A percentile compares a stretch with the other conserved stretches of the same genome.
Conservation (phyloP, 2,113 vertebrate genomes). For the Callipepla californica region DNA sequence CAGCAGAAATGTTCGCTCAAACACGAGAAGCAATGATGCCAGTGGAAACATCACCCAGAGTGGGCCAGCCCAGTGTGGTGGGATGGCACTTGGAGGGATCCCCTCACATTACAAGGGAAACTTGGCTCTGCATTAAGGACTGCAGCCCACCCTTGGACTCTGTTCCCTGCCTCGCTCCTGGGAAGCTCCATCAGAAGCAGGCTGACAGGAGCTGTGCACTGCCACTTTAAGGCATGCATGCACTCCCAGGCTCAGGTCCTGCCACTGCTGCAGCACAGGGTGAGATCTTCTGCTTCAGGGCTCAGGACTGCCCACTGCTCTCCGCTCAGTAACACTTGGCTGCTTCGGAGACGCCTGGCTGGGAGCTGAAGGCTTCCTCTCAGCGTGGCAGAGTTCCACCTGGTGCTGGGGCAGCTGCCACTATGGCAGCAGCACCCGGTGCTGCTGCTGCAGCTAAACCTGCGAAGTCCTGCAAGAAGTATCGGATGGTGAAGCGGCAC, state of each 20-base stretch:
- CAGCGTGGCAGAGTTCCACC: not conserved
- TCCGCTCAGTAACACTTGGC: not conserved
- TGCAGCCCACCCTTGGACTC: not conserved
- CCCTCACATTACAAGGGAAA: not conserved
- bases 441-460: conserved; percentile 56
- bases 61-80: fast-evolving
- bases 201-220: not conserved
- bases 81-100: not conserved
- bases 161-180: fast-evolving
- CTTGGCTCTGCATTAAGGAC: not conserved
- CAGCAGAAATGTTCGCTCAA: fast-evolving
- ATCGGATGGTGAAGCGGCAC: conserved; percentile 83
- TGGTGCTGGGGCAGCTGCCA: not conserved
- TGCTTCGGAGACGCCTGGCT: not conserved
- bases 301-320: not conserved
- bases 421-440: conserved; percentile 72
- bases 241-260: conserved; percentile 1
- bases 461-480: conserved; percentile 80
- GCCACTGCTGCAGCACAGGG: not conserved
- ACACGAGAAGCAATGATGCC: not conserved
- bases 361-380: not conserved
- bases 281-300: not conserved
- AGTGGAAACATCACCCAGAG: not conserved
- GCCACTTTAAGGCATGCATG: conserved; percentile 45
- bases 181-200: fast-evolving